A percentile compares a stretch with the other conserved stretches of the same genome.
These are phyloP conservation scores for Patella vulgata DNA, from an alignment of 1,140 invertebrate genomes.

Conservation along the genomic window DNA sequence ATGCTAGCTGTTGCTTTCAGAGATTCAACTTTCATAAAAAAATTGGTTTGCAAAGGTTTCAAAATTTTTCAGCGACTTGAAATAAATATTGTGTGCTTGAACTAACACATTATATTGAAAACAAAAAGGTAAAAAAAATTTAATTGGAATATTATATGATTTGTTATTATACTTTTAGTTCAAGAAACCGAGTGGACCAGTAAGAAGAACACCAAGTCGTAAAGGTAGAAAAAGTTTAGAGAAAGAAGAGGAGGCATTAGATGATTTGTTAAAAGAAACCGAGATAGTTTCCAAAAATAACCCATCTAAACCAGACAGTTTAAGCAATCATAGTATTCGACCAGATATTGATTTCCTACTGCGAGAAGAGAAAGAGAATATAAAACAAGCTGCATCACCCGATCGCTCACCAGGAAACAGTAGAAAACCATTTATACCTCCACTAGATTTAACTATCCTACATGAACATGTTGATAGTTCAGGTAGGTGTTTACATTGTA, in stretches of 20 bases:
- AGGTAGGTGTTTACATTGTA: no score
- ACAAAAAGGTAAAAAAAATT: no score
- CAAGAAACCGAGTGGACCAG: constrained; percentile 54
- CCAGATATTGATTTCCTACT: no score
- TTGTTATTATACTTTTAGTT: no score
- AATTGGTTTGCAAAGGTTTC: no score
- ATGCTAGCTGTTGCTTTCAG: no score
- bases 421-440: constrained; percentile 64
- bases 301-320: constrained; percentile 6
- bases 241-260: constrained; percentile 24
- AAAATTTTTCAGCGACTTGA: no score
- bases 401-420: constrained; percentile 47
- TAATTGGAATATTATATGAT: no score
- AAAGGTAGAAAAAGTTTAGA: constrained; percentile 36
- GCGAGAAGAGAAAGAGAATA: constrained; percentile 19
- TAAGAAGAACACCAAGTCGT: constrained; percentile 48
- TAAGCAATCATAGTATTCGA: not conserved
- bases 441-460: constrained; percentile 71
- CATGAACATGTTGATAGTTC: constrained; percentile 71
- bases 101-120: no score
- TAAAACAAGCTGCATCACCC: constrained; percentile 29
- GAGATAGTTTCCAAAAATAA: constrained; percentile 21
- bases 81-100: no score
- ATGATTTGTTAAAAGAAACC: constrained; percentile 25
- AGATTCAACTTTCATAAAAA: no score